phyloP scores from a whole-genome alignment of 2,888 invertebrate species.

The Quadroppia sp. region DNA sequence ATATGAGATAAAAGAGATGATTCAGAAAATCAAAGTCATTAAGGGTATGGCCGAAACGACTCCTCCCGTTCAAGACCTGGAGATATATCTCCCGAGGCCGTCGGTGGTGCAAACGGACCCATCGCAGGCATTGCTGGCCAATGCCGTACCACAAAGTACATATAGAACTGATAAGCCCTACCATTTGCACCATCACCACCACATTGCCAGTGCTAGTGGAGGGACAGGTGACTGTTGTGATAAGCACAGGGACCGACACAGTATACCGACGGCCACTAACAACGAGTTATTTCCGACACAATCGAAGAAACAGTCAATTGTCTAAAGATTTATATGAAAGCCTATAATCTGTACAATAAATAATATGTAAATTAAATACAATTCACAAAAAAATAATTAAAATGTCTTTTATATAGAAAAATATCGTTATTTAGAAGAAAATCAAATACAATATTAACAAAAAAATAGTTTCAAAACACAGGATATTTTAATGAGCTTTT shows the following conservation, averaged over 20 bases:
- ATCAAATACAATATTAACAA: too few species aligned
- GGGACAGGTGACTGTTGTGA: not conserved
- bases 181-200: constrained; percentile 2
- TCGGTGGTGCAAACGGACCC: constrained; percentile 39
- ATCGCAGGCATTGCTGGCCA: not conserved
- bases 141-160: constrained; percentile 12
- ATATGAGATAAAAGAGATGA: constrained; percentile 84
- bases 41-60: constrained; percentile 54
- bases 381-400: too few species aligned
- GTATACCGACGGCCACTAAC: constrained; percentile 8
- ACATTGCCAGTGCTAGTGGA: not conserved
- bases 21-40: constrained; percentile 78
- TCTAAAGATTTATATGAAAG: not conserved
- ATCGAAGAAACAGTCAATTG: constrained; percentile 40
- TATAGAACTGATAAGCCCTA: constrained; percentile 12
- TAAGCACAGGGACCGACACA: not conserved
- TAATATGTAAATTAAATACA: too few species aligned
- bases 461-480: too few species aligned
- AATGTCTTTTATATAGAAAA: too few species aligned
- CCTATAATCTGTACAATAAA: not conserved
- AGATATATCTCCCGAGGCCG: constrained; percentile 44
- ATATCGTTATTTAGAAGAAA: too few species aligned
- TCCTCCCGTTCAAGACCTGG: constrained; percentile 41
- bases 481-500: too few species aligned
- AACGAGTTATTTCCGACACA: constrained; percentile 27